Percentiles rank a stretch among this genome's conserved stretches.
Conservation (phyloP, 2,888 invertebrate genomes). For the Merodon equestris region DNA sequence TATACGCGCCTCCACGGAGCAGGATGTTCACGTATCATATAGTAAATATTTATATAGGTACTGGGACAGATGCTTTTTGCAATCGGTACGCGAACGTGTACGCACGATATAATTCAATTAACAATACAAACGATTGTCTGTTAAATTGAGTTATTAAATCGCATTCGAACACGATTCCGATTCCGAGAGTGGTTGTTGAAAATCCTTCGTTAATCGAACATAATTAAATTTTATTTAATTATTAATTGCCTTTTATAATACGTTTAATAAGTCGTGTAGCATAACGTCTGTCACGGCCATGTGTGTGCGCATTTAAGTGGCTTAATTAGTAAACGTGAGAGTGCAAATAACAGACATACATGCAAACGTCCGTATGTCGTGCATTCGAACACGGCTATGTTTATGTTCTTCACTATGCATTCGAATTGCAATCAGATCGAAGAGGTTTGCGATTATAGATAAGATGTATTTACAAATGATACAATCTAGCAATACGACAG, state of each 20-base stretch:
- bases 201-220: constrained; percentile 61
- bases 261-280: constrained; percentile 34
- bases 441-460: constrained; percentile 28
- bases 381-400: no score
- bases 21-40: background rate
- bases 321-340: constrained; percentile 46
- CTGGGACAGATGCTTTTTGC: constrained; percentile 2
- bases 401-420: background rate
- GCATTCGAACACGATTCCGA: constrained; percentile 25
- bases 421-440: background rate
- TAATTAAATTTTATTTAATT: constrained; percentile 67
- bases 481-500: no score
- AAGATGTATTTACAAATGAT: background rate
- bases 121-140: constrained; percentile 61
- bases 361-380: no score
- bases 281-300: constrained; percentile 18
- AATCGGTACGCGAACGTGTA: constrained; percentile 13
- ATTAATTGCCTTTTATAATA: constrained; percentile 51
- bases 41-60: constrained; percentile 10
- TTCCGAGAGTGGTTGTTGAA: constrained; percentile 1
- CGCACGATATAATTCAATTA: constrained; percentile 46
- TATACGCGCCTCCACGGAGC: constrained; percentile 3
- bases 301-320: constrained; percentile 29
- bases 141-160: constrained; percentile 65
- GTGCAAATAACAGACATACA: no score